phyloP scores from a whole-genome alignment of 2,113 vertebrate genomes.

The Nothobranchius kuhntae region DNA sequence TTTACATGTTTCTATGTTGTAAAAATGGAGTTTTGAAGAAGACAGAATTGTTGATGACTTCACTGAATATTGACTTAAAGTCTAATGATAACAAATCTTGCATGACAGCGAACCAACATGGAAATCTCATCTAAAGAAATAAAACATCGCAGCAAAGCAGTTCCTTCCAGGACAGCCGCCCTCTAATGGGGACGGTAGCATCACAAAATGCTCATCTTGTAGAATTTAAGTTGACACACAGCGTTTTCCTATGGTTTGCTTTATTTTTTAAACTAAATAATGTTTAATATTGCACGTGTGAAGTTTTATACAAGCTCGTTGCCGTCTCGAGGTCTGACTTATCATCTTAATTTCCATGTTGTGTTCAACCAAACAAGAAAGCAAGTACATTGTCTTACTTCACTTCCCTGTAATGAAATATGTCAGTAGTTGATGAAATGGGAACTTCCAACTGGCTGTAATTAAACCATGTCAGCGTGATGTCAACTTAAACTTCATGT shows the following conservation, averaged over 20 bases:
- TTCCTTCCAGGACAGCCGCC: slow-evolving; percentile 28
- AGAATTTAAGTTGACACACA: slow-evolving; percentile 40
- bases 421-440: slow-evolving; percentile 32
- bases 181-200: slow-evolving; percentile 26
- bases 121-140: slow-evolving; percentile 29
- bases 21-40: background rate
- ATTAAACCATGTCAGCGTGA: slow-evolving; percentile 27
- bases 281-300: slow-evolving; percentile 33
- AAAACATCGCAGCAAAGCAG: slow-evolving; percentile 33
- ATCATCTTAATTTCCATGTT: slow-evolving; percentile 3
- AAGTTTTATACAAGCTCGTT: slow-evolving; percentile 10
- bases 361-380: slow-evolving; percentile 22
- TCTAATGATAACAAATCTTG: background rate
- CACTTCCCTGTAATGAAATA: slow-evolving; percentile 17
- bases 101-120: slow-evolving; percentile 11
- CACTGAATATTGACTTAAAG: background rate
- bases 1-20: background rate
- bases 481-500: slow-evolving; percentile 21
- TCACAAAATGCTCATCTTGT: slow-evolving; percentile 15
- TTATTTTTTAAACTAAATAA: slow-evolving; percentile 42
- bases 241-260: slow-evolving; percentile 28
- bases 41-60: background rate
- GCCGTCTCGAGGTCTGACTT: slow-evolving; percentile 23
- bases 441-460: slow-evolving; percentile 13
- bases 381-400: slow-evolving; percentile 18